phyloP scores from a whole-genome alignment of 2,113 vertebrate species.

The Neotoma lepida region DNA sequence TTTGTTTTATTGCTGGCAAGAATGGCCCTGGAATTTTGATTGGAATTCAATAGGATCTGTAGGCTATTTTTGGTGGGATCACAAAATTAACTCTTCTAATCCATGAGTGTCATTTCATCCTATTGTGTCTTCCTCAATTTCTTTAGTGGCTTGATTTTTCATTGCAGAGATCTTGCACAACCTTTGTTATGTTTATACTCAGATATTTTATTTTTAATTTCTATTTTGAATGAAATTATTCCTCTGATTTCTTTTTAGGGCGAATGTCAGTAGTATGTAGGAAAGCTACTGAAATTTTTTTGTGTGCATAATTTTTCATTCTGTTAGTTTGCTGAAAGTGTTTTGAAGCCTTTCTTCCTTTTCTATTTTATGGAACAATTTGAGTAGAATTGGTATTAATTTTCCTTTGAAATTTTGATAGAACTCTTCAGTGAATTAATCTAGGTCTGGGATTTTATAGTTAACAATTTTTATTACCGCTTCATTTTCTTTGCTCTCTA shows the following conservation, averaged over 20 bases:
- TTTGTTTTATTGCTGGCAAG: background rate
- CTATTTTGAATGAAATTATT: background rate
- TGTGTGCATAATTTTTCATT: background rate
- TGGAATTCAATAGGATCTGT: background rate
- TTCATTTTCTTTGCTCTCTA: background rate
- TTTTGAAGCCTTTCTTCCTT: background rate
- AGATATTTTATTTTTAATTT: background rate
- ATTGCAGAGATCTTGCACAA: background rate
- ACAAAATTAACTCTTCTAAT: background rate
- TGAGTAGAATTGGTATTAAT: background rate
- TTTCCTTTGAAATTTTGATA: background rate
- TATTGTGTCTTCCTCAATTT: background rate
- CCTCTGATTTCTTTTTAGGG: background rate
- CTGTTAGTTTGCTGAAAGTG: background rate
- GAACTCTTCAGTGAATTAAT: background rate
- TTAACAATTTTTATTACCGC: background rate
- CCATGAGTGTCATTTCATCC: background rate
- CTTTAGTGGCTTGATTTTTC: background rate
- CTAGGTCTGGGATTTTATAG: background rate
- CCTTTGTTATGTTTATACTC: background rate
- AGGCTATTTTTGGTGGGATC: background rate
- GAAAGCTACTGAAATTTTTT: background rate
- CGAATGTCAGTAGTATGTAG: background rate
- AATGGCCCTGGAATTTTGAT: background rate
- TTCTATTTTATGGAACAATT: background rate